These are phyloP conservation scores for Phrynocephalus vlangalii DNA, from an alignment of 2,797 vertebrate species.

Conservation along the genomic window DNA sequence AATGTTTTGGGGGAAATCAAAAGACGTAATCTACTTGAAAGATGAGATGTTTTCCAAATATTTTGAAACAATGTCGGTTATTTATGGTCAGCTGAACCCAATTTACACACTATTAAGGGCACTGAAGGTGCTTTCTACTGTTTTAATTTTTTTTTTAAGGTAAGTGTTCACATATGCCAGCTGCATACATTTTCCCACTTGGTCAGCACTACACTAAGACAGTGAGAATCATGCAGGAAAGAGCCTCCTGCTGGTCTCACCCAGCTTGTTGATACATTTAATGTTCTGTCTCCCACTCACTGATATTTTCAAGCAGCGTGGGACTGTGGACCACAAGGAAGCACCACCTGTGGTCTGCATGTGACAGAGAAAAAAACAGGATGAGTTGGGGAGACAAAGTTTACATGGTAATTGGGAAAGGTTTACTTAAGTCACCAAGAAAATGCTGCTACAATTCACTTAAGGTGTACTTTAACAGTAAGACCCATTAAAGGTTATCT, in stretches of 20 bases:
- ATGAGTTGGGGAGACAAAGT: not conserved
- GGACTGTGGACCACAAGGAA: not conserved
- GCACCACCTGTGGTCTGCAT: not conserved
- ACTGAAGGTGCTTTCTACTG: not conserved
- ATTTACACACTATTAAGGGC: not conserved
- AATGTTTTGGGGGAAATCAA: not conserved
- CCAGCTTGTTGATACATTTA: not conserved
- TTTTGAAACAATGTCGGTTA: conserved; percentile 11
- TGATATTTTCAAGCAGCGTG: not conserved
- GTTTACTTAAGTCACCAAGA: conserved; percentile 39
- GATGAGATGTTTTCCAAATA: conserved; percentile 32
- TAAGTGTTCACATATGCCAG: not conserved
- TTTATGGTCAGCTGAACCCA: not conserved
- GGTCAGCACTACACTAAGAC: not conserved
- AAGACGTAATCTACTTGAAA: conserved; percentile 25
- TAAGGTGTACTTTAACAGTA: conserved; percentile 37
- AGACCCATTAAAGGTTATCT: conserved; percentile 55
- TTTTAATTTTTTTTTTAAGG: not conserved
- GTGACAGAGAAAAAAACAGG: not conserved
- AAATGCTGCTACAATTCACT: conserved; percentile 44
- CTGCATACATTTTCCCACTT: not conserved
- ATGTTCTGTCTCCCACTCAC: not conserved
- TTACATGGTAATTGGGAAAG: not conserved
- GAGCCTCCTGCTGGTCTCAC: not conserved
- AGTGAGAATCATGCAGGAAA: not conserved